Base-by-base conservation (phyloP, 2,888 invertebrate species). In the Lepidonotus clava region DNA sequence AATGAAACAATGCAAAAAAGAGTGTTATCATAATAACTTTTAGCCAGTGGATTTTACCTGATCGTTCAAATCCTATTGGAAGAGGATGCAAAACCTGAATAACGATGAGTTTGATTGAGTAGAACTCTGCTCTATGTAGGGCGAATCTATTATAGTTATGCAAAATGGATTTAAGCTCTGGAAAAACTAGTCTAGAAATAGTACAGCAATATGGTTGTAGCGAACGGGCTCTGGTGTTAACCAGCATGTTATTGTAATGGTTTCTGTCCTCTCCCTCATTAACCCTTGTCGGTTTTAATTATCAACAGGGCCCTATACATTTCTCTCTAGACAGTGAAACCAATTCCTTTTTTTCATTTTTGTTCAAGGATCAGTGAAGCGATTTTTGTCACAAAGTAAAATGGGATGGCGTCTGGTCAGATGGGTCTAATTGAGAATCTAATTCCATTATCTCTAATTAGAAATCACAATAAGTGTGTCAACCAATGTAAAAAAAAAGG, bases 391-490 rank as follows among this genome's bases (percentile, higher is more conserved):
- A n/a, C n/a, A n/a, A n/a, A n/a, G n/a, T n/a, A n/a, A n/a, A n/a
- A n/a, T n/a, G n/a, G n/a, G n/a, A n/a, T n/a, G n/a, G n/a, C n/a
- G n/a, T n/a, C n/a, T n/a, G n/a, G n/a, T n/a, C n/a, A n/a, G n/a
- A n/a, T n/a, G n/a, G n/a, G n/a, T 11, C 14, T 56, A 24, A 5
- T 71, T 34, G 36, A 11, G 56, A 56, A 56, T 34, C 71, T 38
- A 71, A 71, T 71, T 71, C 71, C 38, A 34, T 71, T 71, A 71
- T 71, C 71, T 36, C 38, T 71, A 71, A 71, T 71, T 71, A 71
- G 71, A 71, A 34, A 71, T 71, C 71, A 38, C 34, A 71, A 71
- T 71, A 34, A 71, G 38, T 71, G 21, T 34, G 71, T 71, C 71
- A 71, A 21, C 24, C 38, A 38, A 71, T n/a, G n/a, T n/a, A n/a